phyloP scores from a whole-genome alignment of 2,888 invertebrate genomes.

The Halictus ligatus region DNA sequence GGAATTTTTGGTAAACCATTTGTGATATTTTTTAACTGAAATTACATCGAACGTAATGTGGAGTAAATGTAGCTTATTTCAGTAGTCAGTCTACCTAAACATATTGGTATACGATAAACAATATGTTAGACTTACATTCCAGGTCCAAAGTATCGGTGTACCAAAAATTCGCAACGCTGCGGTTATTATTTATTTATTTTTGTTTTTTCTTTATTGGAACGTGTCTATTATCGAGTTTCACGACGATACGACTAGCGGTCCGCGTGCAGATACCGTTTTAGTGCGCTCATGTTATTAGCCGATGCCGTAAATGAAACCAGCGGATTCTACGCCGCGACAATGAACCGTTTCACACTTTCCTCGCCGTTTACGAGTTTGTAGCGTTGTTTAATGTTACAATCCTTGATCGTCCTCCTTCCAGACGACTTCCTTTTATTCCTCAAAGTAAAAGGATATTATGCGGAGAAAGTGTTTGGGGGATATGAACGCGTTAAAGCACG shows the following conservation, averaged over 20 bases:
- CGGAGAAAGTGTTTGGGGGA: background rate
- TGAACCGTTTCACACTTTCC: slow-evolving; percentile 1
- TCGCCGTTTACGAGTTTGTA: background rate
- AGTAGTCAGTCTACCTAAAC: too few species aligned
- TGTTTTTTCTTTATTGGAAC: too few species aligned
- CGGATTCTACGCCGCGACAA: background rate
- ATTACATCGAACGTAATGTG: too few species aligned
- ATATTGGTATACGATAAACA: too few species aligned
- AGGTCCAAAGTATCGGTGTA: too few species aligned
- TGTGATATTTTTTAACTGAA: too few species aligned
- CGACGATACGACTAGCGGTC: background rate
- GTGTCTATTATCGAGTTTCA: background rate
- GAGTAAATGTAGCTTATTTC: too few species aligned
- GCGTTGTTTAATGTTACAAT: background rate
- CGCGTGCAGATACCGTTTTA: background rate
- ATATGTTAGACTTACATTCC: too few species aligned
- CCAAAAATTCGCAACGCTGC: too few species aligned
- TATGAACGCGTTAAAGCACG: background rate
- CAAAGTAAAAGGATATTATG: background rate
- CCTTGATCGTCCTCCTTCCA: background rate
- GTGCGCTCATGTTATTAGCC: background rate
- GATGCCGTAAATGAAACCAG: background rate
- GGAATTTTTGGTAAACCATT: background rate
- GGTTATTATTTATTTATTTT: too few species aligned
- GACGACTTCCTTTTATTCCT: background rate